These are phyloP conservation scores for Danio albolineatus DNA, from an alignment of 2,797 vertebrate species.

Conservation along the genomic window DNA sequence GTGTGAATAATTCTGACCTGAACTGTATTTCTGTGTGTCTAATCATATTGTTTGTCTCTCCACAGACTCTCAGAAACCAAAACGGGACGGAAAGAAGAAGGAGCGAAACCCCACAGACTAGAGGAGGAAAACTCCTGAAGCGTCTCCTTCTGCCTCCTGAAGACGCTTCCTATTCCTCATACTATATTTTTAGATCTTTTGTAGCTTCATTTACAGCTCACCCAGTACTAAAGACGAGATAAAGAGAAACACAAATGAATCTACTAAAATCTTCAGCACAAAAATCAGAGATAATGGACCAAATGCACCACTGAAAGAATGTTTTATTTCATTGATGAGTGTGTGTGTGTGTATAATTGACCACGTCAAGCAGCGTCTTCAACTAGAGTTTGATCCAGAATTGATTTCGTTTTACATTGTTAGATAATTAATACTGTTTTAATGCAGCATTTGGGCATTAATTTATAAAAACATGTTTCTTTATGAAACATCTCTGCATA, in stretches of 20 bases:
- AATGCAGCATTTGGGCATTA: not conserved
- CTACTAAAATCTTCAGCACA: constrained; percentile 22
- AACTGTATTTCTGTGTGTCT: too few species aligned
- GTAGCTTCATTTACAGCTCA: constrained; percentile 33
- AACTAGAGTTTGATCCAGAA: not conserved
- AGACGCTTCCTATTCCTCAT: constrained; percentile 62
- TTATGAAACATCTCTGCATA: not conserved
- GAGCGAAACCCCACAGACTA: constrained; percentile 78
- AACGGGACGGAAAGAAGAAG: constrained; percentile 82
- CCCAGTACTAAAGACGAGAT: constrained; percentile 6
- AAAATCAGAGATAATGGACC: not conserved
- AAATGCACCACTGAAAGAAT: not conserved
- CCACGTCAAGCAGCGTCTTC: not conserved
- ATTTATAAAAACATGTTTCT: not conserved
- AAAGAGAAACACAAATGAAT: not conserved
- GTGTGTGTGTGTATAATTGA: not conserved
- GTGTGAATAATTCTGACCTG: too few species aligned
- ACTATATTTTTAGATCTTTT: constrained; percentile 57
- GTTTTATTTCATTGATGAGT: not conserved
- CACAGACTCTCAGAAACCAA: constrained; percentile 82
- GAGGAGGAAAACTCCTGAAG: constrained; percentile 55
- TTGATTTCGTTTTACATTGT: not conserved
- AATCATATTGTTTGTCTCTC: constrained; percentile 4
- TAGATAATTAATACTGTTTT: too few species aligned
- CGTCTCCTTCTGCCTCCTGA: constrained; percentile 27